Conservation (phyloP, 2,797 vertebrate species). For the Myotis daubentonii region DNA sequence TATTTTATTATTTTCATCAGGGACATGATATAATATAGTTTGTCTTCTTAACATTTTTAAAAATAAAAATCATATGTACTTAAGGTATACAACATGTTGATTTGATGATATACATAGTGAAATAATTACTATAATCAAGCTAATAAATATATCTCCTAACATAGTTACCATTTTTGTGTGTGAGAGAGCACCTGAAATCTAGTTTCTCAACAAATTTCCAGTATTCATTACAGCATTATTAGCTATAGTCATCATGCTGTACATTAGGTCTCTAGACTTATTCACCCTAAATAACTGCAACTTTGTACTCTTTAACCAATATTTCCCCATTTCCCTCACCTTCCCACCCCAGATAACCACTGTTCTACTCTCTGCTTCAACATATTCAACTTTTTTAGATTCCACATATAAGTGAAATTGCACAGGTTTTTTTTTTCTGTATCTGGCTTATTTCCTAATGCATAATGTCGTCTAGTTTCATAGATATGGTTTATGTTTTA, state of each 20-base stretch:
- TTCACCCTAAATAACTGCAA: too few relatives aligned
- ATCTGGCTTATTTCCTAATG: not conserved
- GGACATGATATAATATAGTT: not conserved
- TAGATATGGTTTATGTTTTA: not conserved
- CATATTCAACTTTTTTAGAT: not conserved
- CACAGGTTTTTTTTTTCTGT: not conserved
- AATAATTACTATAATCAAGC: too few relatives aligned
- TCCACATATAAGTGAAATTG: too few relatives aligned
- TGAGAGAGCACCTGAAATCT: not conserved
- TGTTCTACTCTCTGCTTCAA: not conserved
- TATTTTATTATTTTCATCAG: not conserved
- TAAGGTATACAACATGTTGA: not conserved
- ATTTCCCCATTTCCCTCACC: not conserved
- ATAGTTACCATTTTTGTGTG: not conserved
- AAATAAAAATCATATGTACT: not conserved
- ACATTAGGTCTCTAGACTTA: too few relatives aligned
- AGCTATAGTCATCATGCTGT: too few relatives aligned
- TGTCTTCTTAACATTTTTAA: not conserved
- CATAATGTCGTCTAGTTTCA: not conserved
- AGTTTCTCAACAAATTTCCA: not conserved
- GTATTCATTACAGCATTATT: not conserved
- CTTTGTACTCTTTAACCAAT: not conserved
- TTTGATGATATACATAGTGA: not conserved
- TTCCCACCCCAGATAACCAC: not conserved
- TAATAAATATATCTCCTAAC: not conserved